These are phyloP conservation scores for Mastomys natalensis DNA, from an alignment of 2,113 vertebrate genomes.

Conservation along the genomic window DNA sequence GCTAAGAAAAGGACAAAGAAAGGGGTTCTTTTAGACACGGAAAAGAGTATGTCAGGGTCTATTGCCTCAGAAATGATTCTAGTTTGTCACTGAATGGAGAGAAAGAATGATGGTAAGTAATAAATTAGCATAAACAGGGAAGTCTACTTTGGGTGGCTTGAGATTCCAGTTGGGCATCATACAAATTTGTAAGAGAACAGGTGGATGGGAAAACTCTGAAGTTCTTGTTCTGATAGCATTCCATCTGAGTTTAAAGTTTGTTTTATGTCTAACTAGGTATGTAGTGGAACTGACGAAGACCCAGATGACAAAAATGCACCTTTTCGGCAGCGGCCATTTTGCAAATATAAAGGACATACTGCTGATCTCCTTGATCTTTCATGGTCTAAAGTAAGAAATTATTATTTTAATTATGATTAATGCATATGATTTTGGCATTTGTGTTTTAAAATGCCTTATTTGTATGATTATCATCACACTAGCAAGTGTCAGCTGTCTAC, in stretches of 20 bases:
- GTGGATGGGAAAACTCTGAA: neutral
- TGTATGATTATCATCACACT: constrained; percentile 32
- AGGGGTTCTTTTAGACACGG: neutral
- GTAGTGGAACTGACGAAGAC: constrained; percentile 93
- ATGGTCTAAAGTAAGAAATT: constrained; percentile 97
- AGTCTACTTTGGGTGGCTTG: neutral
- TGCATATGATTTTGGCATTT: constrained; percentile 36
- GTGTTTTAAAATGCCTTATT: constrained; percentile 30
- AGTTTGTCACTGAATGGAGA: neutral
- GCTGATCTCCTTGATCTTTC: constrained; percentile 98
- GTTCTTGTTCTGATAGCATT: constrained; percentile 28
- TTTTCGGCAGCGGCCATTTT: constrained; percentile 96
- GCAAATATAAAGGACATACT: constrained; percentile 99
- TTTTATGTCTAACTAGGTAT: constrained; percentile 86
- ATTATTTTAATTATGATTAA: constrained; percentile 33
- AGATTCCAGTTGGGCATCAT: constrained; percentile 1
- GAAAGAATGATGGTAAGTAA: neutral
- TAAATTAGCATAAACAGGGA: neutral
- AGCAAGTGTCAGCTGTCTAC: neutral
- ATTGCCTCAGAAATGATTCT: constrained; percentile 10
- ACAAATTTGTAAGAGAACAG: constrained; percentile 1
- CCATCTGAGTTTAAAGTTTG: neutral
- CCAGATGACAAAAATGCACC: constrained; percentile 96
- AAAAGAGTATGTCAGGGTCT: neutral
- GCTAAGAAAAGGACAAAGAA: constrained; percentile 11